These are phyloP conservation scores for Aphrocallistes beatrix DNA, from an alignment of 37 sponge, comb jelly and placozoan species.

Conservation along the genomic window DNA sequence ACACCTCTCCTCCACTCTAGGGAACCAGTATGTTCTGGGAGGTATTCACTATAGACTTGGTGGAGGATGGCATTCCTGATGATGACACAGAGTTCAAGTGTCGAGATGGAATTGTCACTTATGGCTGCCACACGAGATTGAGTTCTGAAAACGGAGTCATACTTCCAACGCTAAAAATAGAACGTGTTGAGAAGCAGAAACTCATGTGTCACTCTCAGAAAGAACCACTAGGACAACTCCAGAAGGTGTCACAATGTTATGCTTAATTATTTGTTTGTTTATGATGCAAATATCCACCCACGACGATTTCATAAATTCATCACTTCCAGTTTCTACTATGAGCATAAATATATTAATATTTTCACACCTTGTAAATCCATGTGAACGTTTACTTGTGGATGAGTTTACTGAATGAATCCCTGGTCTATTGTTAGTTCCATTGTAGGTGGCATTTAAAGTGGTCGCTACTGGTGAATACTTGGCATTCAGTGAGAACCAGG, in stretches of 20 bases:
- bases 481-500: neutral
- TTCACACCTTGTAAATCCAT: too few species aligned
- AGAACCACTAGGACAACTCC: neutral
- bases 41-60: neutral
- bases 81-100: neutral
- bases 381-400: too few species aligned
- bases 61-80: neutral
- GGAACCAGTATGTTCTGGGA: neutral
- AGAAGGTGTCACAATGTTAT: neutral
- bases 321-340: too few species aligned
- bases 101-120: neutral
- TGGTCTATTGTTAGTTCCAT: too few species aligned
- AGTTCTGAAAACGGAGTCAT: neutral
- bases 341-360: too few species aligned
- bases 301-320: too few species aligned
- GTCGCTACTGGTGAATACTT: neutral
- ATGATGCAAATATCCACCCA: too few species aligned
- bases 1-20: neutral
- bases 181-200: neutral
- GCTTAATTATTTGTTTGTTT: too few species aligned
- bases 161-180: neutral
- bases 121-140: neutral
- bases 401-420: too few species aligned
- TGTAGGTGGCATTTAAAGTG: neutral
- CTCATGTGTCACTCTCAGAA: neutral